Conservation (phyloP, 2,888 invertebrate species). For the Drosophila pegasa region DNA sequence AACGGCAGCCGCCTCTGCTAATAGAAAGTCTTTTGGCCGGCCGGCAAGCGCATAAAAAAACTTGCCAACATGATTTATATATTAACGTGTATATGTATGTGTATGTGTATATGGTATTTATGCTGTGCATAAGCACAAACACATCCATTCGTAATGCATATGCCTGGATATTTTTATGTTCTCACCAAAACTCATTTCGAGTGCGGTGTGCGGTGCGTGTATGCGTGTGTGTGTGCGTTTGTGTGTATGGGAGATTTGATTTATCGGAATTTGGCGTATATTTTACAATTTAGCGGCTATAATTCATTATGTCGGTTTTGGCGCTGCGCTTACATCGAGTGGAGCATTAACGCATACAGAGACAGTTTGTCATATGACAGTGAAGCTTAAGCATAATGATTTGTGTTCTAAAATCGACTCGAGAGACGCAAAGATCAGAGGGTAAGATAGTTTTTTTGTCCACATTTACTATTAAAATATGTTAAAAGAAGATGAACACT, state of each 20-base stretch:
- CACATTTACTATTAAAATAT: no score
- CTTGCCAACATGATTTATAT: conserved; percentile 81
- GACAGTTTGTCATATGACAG: conserved; percentile 50
- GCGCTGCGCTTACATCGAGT: conserved; percentile 58
- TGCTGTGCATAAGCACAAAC: conserved; percentile 52
- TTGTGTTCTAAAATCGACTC: conserved; percentile 5
- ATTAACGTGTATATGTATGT: conserved; percentile 54
- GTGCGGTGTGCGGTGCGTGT: conserved; percentile 37
- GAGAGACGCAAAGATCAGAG: conserved; percentile 13
- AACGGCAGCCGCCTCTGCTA: conserved; percentile 58
- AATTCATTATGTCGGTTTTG: conserved; percentile 79
- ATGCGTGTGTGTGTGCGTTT: conserved; percentile 12
- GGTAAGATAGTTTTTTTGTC: no score
- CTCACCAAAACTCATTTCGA: conserved; percentile 69
- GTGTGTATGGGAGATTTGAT: conserved; percentile 62
- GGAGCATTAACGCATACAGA: conserved; percentile 57
- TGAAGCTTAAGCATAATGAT: conserved; percentile 38
- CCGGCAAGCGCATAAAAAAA: conserved; percentile 72
- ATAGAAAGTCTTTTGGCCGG: conserved; percentile 70
- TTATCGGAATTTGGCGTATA: conserved; percentile 78
- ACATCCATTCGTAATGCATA: conserved; percentile 64
- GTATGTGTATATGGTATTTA: conserved; percentile 56
- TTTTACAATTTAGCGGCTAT: conserved; percentile 81
- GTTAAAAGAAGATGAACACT: no score
- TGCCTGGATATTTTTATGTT: conserved; percentile 68